A percentile compares a stretch with the other conserved stretches of the same genome.
These are phyloP conservation scores for Acanthosepion pharaonis DNA, from an alignment of 2,888 invertebrate genomes.

Conservation along the genomic window DNA sequence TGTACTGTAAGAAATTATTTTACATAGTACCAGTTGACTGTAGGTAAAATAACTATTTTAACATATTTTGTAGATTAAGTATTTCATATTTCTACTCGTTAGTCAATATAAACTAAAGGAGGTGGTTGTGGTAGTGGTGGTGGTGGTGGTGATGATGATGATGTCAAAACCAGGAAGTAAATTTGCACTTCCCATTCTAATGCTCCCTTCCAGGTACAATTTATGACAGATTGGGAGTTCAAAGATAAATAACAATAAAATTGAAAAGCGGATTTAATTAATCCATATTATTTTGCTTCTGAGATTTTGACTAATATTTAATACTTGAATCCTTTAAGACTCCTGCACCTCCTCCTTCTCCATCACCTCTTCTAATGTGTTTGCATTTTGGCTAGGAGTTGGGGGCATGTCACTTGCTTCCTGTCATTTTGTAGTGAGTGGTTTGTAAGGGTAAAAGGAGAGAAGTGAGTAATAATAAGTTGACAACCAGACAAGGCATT, in stretches of 20 bases:
- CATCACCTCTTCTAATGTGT: not conserved
- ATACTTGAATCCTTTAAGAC: not conserved
- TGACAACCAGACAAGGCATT: not conserved
- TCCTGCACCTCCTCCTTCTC: not conserved
- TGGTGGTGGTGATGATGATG: too few relatives aligned
- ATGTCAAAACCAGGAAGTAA: too few relatives aligned
- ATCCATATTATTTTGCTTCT: not conserved
- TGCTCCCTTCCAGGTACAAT: too few relatives aligned
- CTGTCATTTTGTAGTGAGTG: not conserved
- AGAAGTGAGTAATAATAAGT: not conserved
- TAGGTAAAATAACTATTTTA: too few relatives aligned
- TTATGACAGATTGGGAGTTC: too few relatives aligned
- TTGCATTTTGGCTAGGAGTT: not conserved
- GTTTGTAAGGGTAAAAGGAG: not conserved
- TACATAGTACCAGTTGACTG: too few relatives aligned
- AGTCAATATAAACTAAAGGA: too few relatives aligned
- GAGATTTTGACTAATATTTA: not conserved
- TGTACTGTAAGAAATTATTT: too few relatives aligned
- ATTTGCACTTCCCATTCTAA: too few relatives aligned
- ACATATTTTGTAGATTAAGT: too few relatives aligned
- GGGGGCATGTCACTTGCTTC: not conserved
- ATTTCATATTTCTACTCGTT: too few relatives aligned
- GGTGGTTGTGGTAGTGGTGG: too few relatives aligned
- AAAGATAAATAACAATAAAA: not conserved
- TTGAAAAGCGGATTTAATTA: not conserved